Evolutionary conservation across 2,888 invertebrate genomes (phyloP).

Genomic region (Coecobrya sp.): DNA sequence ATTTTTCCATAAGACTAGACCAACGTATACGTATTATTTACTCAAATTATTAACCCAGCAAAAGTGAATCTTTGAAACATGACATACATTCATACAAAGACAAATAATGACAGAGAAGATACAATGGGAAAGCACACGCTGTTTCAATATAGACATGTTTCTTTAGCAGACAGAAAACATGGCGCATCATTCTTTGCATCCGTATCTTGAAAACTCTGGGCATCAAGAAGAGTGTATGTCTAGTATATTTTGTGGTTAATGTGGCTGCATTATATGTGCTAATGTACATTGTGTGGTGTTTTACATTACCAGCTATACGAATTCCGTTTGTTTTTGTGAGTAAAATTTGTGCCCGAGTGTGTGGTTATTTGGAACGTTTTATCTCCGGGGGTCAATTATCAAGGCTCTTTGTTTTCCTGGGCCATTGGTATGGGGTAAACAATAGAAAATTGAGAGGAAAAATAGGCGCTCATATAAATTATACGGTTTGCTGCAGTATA

Average conservation of each 20-base stretch:
- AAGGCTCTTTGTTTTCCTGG: not conserved
- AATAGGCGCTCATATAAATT: not conserved
- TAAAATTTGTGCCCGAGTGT: not conserved
- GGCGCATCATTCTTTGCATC: not conserved
- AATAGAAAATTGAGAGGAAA: not conserved
- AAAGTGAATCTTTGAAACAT: not conserved
- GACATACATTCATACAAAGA: not conserved
- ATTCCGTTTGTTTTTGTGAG: not conserved
- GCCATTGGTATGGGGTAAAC: constrained; percentile 6
- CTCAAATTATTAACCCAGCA: not conserved
- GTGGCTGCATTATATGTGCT: constrained; percentile 7
- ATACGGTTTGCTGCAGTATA: not conserved
- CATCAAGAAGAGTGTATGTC: not conserved
- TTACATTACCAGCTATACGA: not conserved
- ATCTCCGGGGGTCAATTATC: constrained; percentile 44
- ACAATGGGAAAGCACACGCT: not conserved
- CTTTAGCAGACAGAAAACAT: not conserved
- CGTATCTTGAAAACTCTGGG: not conserved
- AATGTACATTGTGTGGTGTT: not conserved
- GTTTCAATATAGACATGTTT: not conserved
- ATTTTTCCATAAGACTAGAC: not conserved
- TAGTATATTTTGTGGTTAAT: not conserved
- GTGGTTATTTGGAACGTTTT: constrained; percentile 22
- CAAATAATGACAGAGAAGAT: not conserved
- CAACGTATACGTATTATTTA: not conserved